These are phyloP conservation scores for Scylla paramamosain DNA, from an alignment of 1,140 invertebrate genomes.

Conservation along the genomic window DNA sequence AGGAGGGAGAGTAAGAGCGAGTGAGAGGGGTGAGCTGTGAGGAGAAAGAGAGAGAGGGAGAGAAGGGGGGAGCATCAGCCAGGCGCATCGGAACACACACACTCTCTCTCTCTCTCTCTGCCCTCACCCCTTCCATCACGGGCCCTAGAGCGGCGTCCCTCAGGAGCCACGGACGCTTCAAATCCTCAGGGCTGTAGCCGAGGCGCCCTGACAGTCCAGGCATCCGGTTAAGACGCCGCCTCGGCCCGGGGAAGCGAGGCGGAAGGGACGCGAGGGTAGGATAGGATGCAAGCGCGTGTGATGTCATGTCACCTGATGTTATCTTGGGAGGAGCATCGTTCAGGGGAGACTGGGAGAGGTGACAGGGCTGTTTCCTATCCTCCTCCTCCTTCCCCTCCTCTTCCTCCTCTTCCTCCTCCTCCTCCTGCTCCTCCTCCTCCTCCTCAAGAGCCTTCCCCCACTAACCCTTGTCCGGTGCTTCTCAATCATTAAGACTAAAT, in stretches of 20 bases:
- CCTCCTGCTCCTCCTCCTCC: not conserved
- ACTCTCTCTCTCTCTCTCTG: not conserved
- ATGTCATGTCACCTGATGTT: conserved; percentile 1
- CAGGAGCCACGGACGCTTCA: not conserved
- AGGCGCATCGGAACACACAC: not conserved
- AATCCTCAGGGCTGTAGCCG: not conserved
- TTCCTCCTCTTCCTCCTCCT: not conserved
- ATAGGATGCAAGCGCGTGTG: conserved; percentile 9
- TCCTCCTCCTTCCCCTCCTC: not conserved
- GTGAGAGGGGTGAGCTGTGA: not conserved
- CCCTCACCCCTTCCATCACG: too few relatives aligned
- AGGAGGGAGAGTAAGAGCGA: not conserved
- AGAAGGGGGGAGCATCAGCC: not conserved
- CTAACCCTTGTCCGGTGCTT: not conserved
- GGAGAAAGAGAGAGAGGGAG: not conserved
- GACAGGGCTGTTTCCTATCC: not conserved
- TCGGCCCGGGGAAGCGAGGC: not conserved
- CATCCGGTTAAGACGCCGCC: not conserved
- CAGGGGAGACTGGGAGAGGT: not conserved
- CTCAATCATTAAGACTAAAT: conserved; percentile 52
- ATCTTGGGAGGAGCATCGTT: conserved; percentile 28
- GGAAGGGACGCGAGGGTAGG: not conserved
- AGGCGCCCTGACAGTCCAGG: not conserved
- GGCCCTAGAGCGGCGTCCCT: not conserved
- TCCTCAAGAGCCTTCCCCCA: not conserved